phyloP scores from a whole-genome alignment of 2,888 invertebrate genomes.

The Metallyticus violacea region DNA sequence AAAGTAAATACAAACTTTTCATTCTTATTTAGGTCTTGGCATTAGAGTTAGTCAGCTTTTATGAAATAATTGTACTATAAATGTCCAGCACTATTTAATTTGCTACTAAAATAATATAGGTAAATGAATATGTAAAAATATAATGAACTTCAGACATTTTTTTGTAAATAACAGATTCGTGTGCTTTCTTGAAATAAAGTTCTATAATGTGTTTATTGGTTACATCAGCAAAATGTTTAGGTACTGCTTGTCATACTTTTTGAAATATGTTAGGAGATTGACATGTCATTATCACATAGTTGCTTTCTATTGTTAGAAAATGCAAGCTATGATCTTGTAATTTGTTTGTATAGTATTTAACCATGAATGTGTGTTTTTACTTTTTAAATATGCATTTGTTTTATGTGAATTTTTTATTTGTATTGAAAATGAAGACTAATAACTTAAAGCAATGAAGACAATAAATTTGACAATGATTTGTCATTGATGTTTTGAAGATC shows the following conservation, averaged over 20 bases:
- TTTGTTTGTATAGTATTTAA: not conserved
- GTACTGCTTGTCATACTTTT: not conserved
- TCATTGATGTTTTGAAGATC: not conserved
- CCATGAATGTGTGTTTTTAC: slow-evolving; percentile 18
- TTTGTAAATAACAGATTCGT: not conserved
- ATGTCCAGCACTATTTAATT: not conserved
- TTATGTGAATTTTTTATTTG: slow-evolving; percentile 7
- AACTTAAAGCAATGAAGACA: slow-evolving; percentile 22
- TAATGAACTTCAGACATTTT: not conserved
- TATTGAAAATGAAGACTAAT: slow-evolving; percentile 20
- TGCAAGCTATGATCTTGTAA: not conserved
- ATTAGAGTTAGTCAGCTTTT: not conserved
- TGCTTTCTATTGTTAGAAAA: not conserved
- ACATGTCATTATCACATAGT: not conserved
- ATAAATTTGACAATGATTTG: slow-evolving; percentile 23
- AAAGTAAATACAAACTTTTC: not conserved
- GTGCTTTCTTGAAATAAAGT: too few relatives aligned
- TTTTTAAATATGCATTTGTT: slow-evolving; percentile 21
- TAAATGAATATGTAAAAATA: not conserved
- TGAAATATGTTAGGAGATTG: not conserved
- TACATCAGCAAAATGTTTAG: not conserved
- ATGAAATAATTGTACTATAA: not conserved
- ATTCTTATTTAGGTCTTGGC: not conserved
- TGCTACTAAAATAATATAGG: not conserved
- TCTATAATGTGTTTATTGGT: not conserved